Conservation (phyloP, 2,113 vertebrate species). For the Bothrops jararaca region DNA sequence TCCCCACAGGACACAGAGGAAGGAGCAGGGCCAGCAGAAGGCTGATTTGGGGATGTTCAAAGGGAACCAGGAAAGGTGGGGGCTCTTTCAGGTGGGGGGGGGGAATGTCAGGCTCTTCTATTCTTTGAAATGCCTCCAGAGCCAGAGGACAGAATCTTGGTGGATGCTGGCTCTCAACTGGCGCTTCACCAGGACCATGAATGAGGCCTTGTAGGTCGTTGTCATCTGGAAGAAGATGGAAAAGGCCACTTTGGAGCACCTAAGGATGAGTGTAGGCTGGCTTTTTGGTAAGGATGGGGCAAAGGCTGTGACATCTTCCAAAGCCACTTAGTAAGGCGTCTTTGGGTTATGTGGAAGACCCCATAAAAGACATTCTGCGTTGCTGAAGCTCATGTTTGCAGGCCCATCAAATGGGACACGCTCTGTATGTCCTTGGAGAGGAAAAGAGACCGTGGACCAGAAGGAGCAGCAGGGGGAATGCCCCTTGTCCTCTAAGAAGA, state of each 20-base stretch:
- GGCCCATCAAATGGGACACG: background rate
- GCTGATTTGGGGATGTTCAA: too few relatives aligned
- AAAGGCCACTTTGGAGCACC: background rate
- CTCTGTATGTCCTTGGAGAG: background rate
- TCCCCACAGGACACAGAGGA: too few relatives aligned
- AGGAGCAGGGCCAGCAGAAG: too few relatives aligned
- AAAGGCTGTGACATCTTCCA: background rate
- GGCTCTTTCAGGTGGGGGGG: too few relatives aligned
- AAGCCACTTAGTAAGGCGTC: background rate
- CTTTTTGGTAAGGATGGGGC: background rate
- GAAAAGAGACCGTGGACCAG: background rate
- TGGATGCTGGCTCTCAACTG: background rate
- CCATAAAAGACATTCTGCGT: background rate
- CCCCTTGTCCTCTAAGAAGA: background rate
- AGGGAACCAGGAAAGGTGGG: too few relatives aligned
- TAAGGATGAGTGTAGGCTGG: background rate
- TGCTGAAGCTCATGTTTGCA: background rate
- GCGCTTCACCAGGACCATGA: fast-evolving
- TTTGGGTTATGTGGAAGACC: background rate
- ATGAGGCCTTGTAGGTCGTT: background rate
- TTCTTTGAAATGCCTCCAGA: too few relatives aligned
- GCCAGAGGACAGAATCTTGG: background rate
- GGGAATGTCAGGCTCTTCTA: too few relatives aligned
- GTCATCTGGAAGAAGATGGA: background rate
- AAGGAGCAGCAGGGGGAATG: too few relatives aligned